Evolutionary conservation across 2,113 vertebrate species (phyloP), one percentile per base, ranked within the genome.

Genomic region (Odontesthes bonariensis): DNA sequence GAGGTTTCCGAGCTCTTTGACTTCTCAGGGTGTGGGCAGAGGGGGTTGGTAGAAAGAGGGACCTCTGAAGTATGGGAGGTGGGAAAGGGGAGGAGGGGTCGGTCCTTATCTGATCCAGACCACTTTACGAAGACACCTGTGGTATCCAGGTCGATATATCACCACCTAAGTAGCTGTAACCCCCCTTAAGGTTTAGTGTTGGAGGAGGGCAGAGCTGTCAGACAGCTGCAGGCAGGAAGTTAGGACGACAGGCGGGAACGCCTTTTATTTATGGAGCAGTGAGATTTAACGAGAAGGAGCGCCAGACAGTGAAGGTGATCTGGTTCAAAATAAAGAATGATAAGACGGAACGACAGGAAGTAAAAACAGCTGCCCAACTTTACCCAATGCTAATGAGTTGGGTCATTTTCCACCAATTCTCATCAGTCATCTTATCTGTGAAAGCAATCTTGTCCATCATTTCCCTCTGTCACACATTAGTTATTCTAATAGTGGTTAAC

Each of bases 21-120:
- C 38, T 53, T 53, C 19, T 75, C 17, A 11, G 61, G 54, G 23
- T 59, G 67, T 4, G 33, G 33, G 69, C 38, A 2, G 13, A 12
- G 2, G 16, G 54, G 14, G 46, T 4, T 19, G 27, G 17, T 10
- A 23, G 27, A 19, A 33, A 51, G 40, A 19, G 44, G 56, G 74
- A 23, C 31, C 62, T 35, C 23, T 73, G 55, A 54, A 69, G 67
- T 54, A 75, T 66, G 44, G 66, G 68, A 73, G 76, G 76, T 4
- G 77, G 67, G 62, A 54, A 74, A 62, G 35, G 17, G 86, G 72
- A 69, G 80, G 77, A 51, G 81, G 81, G 60, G 59, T 77, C 49
- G 0, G 13, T 32, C 49, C 84, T 93, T 93, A 92, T 93, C 93
- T 92, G 91, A 93, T 93, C 83, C 79, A 94, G 92, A 94, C 91